phyloP scores from a whole-genome alignment of 2,888 invertebrate species.

The Sepiola atlantica region DNA sequence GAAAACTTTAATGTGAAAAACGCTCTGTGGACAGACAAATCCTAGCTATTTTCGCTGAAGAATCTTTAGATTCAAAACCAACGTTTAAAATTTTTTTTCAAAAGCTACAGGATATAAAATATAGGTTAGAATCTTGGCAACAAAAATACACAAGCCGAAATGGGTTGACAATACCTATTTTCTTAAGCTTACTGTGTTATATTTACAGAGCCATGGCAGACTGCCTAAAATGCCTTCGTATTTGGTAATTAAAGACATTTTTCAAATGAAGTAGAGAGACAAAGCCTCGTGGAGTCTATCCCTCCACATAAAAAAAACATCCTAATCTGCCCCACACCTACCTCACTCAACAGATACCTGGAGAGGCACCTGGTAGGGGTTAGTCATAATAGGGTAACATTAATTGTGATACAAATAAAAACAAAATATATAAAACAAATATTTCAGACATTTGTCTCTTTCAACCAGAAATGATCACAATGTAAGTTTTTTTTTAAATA shows the following conservation, averaged over 20 bases:
- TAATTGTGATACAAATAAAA: neutral
- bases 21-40: constrained; percentile 32
- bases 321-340: too few species aligned
- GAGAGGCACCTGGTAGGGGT: neutral
- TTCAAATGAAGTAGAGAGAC: too few species aligned
- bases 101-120: neutral
- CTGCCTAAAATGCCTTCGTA: too few species aligned
- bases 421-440: neutral
- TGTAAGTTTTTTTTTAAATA: neutral
- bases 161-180: neutral
- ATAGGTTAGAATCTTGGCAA: neutral
- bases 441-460: neutral
- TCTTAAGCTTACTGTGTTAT: too few species aligned
- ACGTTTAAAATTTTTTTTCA: neutral
- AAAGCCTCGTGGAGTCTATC: too few species aligned
- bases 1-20: neutral
- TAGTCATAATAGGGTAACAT: neutral
- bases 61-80: neutral
- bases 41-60: neutral
- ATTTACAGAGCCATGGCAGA: too few species aligned
- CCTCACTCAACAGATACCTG: too few species aligned
- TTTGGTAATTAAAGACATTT: too few species aligned
- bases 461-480: neutral
- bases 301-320: too few species aligned
- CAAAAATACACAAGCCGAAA: neutral